A percentile compares a stretch with the other conserved stretches of the same genome.
Conservation (phyloP, 2,888 invertebrate genomes). For the Chrysodeixis includens region DNA sequence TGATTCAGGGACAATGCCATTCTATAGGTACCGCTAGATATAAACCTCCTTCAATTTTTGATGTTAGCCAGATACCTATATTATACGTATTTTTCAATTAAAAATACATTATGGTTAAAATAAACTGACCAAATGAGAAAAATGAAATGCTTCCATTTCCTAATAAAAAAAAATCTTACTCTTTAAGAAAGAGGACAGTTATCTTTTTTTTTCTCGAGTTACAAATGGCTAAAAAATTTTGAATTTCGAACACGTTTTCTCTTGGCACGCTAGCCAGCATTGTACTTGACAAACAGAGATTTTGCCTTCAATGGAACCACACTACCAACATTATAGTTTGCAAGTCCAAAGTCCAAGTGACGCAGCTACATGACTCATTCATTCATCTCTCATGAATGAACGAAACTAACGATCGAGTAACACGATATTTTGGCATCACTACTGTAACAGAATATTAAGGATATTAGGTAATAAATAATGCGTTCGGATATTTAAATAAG, state of each 20-base stretch:
- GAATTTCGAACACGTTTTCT: background rate
- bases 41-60: too few species aligned
- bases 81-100: too few species aligned
- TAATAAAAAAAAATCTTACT: too few species aligned
- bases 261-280: background rate
- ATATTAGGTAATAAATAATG: conserved; percentile 34
- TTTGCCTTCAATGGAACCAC: background rate
- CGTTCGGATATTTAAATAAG: conserved; percentile 33
- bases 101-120: too few species aligned
- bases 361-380: conserved; percentile 63
- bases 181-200: too few species aligned
- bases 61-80: too few species aligned
- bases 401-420: conserved; percentile 54
- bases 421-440: conserved; percentile 38
- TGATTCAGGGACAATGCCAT: background rate
- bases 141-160: too few species aligned
- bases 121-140: too few species aligned
- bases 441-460: conserved; percentile 43
- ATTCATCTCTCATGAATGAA: conserved; percentile 68
- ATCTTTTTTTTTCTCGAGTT: too few species aligned
- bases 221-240: too few species aligned
- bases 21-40: too few species aligned
- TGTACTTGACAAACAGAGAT: background rate
- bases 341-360: conserved; percentile 53
- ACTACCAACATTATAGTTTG: too few species aligned